Base-by-base conservation (phyloP, 2,113 vertebrate genomes). In the Equus quagga region DNA sequence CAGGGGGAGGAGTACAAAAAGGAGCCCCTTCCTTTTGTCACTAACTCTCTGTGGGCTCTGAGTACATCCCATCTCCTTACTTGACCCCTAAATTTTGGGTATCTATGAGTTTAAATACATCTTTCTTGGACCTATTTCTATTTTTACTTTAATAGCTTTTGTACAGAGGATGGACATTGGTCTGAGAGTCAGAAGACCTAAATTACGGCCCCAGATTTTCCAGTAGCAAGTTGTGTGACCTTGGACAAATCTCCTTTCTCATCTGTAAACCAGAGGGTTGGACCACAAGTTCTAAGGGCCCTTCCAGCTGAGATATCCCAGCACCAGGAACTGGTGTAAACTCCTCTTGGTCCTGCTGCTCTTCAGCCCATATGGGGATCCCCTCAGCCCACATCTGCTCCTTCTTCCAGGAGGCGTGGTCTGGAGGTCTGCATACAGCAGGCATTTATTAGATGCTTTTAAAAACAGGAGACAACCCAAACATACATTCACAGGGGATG, bases 91-190 rank as follows among this genome's bases (percentile, higher is more conserved):
- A 21, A 67, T 24, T 65, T 15, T 58, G 36, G 56, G 8, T 11
- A 91, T 51, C 67, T 70, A 9, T 76, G 69, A 87, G 60, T 51
- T 87, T 69, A 82, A 87, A 87, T 31, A 80, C 90, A n/a, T 10
- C 64, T 86, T 67, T 82, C 36, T 78, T 28, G 36, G n/a, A 7
- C 56, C 21, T 58, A 21, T n/a, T 82, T 87, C 33, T 76, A n/a
- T 65, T 91, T 83, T 94, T 65, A 75, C 82, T 88, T 94, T 58
- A 62, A 82, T 8, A 58, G 69, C 4, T 62, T 79, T 89, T 62
- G 26, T 80, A 60, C 12, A 70, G 49, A 56, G 23, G 28, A 75
- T n/a, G 19, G 12, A 44, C 21, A 41, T 51, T 46, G 19, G 19
- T 24, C 8, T 60, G 33, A 51, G 44, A 58, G 64, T 49, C 41